A percentile compares a stretch with the other conserved stretches of the same genome.
Conservation (phyloP, 2,888 invertebrate genomes). For the Nudaria mundana region DNA sequence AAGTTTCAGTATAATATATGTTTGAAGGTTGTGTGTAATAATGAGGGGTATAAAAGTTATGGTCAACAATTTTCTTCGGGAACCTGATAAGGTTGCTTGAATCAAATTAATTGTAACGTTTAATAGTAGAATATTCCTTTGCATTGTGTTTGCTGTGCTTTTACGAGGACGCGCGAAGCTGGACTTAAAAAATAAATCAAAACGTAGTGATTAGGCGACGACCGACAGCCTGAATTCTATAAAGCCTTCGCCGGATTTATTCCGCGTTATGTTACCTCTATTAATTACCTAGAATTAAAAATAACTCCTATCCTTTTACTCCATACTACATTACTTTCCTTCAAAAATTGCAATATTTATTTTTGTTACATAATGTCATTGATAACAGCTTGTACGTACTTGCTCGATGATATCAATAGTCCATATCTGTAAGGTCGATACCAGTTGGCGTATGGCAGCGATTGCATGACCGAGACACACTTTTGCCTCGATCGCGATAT, state of each 20-base stretch:
- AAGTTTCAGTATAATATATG: neutral
- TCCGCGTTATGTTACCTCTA: no score
- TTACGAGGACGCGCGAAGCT: no score
- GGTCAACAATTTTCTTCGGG: neutral
- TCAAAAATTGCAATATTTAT: conserved; percentile 11
- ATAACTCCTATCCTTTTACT: neutral
- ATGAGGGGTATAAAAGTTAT: conserved; percentile 4
- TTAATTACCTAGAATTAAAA: no score
- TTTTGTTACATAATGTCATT: conserved; percentile 19
- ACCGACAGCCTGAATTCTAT: no score
- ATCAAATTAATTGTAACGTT: neutral
- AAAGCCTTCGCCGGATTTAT: no score
- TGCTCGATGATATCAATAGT: conserved; percentile 24
- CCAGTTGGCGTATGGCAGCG: conserved; percentile 11
- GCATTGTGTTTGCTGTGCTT: neutral
- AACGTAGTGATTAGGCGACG: no score
- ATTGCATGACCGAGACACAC: conserved; percentile 31
- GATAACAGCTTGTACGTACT: conserved; percentile 14
- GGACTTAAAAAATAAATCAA: no score
- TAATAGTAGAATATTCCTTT: neutral
- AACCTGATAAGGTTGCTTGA: neutral
- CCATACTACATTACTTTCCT: no score
- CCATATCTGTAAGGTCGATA: conserved; percentile 31
- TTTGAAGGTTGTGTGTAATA: neutral
- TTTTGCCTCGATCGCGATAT: conserved; percentile 10